Evolutionary conservation across 2,888 invertebrate species (phyloP), one percentile per base, ranked within the genome.

Genomic region (Pycnomerus fuliginosus): DNA sequence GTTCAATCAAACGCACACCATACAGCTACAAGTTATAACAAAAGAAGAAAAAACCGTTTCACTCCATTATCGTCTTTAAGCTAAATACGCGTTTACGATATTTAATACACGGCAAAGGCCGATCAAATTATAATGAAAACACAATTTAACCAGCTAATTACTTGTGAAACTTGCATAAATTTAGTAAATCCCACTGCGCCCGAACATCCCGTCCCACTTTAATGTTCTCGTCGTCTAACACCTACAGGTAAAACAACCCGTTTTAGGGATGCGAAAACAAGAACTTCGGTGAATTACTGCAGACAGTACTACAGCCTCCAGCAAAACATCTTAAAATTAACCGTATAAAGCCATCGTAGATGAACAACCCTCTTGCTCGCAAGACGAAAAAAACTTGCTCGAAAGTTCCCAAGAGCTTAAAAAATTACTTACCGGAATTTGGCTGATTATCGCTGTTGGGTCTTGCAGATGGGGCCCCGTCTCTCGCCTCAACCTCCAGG

Each of bases 401-500:
- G n/a, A n/a, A n/a, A n/a, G n/a, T n/a, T n/a, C n/a, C n/a, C n/a
- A n/a, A n/a, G n/a, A n/a, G n/a, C n/a, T n/a, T n/a, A n/a, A n/a
- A n/a, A n/a, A n/a, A n/a, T n/a, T n/a, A 76, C 82, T 74, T 69
- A 94, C 96, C 96, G 80, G 94, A 93, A 80, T 97, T 97, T 28
- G 95, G 94, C 68, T 90, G 87, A 73, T 90, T 89, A 69, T 90
- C 88, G 68, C 90, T 90, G 72, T 95, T 94, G 27, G 95, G 95
- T 53, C 95, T 80, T 38, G 93, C 95, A 8, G 97, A 97, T n/a
- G 93, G 89, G 41, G 92, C 92, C 36, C 96, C 95, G 69, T 99
- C 99, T 44, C 94, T 79, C 0, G 97, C 98, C 72, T 94, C 93
- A 61, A 99, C 96, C 70, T 96, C 95, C 67, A 99, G 76, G 22